Conservation (phyloP, 30 jellyfish, hydroid and myxozoan species). For the Hydractinia symbiolongicarpus region DNA sequence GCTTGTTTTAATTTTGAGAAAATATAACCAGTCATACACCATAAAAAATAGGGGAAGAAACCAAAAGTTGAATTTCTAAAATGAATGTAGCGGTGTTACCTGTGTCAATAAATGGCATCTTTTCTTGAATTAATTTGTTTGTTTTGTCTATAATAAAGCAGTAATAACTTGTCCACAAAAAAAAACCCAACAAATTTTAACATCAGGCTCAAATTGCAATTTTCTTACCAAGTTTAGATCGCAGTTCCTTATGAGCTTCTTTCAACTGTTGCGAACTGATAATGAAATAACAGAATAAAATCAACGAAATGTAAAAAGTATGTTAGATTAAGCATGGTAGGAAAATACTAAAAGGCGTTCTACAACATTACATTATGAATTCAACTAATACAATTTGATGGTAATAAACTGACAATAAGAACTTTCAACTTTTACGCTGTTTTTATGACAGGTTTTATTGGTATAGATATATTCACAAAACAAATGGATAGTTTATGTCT, state of each 20-base stretch:
- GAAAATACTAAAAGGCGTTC: no score
- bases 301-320: no score
- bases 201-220: background rate
- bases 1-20: no score
- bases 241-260: conserved; percentile 62
- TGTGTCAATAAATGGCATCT: conserved; percentile 70
- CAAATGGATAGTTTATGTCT: no score
- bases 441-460: no score
- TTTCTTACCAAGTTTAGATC: conserved; percentile 55
- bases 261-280: conserved; percentile 62
- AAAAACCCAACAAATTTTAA: background rate
- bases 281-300: background rate
- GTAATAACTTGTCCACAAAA: background rate
- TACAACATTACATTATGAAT: no score
- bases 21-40: no score
- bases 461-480: no score
- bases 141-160: conserved; percentile 41
- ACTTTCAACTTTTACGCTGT: background rate
- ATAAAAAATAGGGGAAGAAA: no score
- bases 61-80: no score
- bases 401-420: background rate
- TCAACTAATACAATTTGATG: background rate
- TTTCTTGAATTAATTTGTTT: conserved; percentile 38
- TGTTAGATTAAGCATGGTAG: no score
- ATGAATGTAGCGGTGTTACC: conserved; percentile 13